phyloP scores from a whole-genome alignment of 2,888 invertebrate genomes.

The Thymelicus sylvestris region DNA sequence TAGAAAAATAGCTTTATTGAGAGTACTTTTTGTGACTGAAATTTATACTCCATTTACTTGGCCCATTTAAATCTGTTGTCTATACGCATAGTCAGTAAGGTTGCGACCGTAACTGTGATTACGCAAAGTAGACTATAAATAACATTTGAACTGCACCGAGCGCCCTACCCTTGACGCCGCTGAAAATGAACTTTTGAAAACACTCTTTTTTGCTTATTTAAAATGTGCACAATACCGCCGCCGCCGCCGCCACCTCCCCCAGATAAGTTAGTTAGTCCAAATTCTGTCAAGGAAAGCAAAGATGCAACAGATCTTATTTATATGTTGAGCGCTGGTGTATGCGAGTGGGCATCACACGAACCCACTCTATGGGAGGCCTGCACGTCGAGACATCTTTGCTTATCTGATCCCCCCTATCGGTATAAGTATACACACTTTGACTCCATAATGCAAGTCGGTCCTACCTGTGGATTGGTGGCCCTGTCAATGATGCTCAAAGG shows the following conservation, averaged over 20 bases:
- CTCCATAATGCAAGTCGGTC: conserved; percentile 83
- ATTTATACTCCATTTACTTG: not conserved
- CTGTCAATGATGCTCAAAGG: conserved; percentile 90
- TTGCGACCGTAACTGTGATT: conserved; percentile 13
- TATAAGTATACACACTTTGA: conserved; percentile 73
- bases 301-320: conserved; percentile 1
- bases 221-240: conserved; percentile 68
- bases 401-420: conserved; percentile 73
- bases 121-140: conserved; percentile 32
- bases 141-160: conserved; percentile 16
- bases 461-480: conserved; percentile 95
- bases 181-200: not conserved
- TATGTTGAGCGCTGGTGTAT: conserved; percentile 57
- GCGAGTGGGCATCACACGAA: conserved; percentile 83
- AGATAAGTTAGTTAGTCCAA: conserved; percentile 45
- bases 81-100: not conserved
- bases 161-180: not conserved
- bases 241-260: conserved; percentile 60
- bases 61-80: not conserved
- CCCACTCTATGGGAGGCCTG: conserved; percentile 86
- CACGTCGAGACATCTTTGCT: conserved; percentile 80
- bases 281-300: conserved; percentile 34
- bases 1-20: not conserved
- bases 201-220: conserved; percentile 38
- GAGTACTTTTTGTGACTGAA: not conserved